Base-by-base conservation (phyloP, 1,140 invertebrate genomes). In the Drosophila quadrilineata region DNA sequence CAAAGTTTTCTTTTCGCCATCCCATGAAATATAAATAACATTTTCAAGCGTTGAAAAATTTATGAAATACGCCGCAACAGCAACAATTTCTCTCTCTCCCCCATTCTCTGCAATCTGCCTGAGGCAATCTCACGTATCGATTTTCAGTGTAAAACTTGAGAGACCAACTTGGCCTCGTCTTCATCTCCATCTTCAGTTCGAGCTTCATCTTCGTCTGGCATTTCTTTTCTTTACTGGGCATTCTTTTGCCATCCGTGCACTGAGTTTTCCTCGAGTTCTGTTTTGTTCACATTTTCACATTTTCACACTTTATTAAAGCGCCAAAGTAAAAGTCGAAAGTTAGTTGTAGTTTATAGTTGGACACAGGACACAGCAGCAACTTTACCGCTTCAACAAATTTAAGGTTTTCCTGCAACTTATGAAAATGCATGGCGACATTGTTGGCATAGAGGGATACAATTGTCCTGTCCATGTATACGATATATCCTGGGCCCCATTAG, bases 281-380 rank as follows among this genome's bases (percentile, higher is more conserved):
- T 33, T n/a, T n/a, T n/a, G n/a, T n/a, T n/a, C n/a, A n/a, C n/a
- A n/a, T 35, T 46, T 53, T 29, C 49, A 77, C 66, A 84, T 84
- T 84, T 79, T 84, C 79, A 84, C 79, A 84, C 79, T 84, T 86
- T 84, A 86, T 84, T 84, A 84, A 85, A 86, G 79, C 69, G 60
- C 40, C 40, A 73, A 84, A 76, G 73, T 80, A 82, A 75, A 67
- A 77, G 75, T 82, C 71, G 58, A 60, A 80, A 85, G 56, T 72
- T 79, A 50, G 57, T 73, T 72, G 40, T 56, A 66, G 69, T 76
- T 82, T 82, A 53, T 50, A 62, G 74, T 67, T 67, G 14, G 14
- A 49, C 36, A 9, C 3, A 33, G 45, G 45, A 50, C n/a, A n/a
- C n/a, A n/a, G 12, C 9, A 40, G 33, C 33, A 62, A 53, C 17